Base-by-base conservation (phyloP, 2,797 vertebrate species). In the Rhinatrema bivittatum region DNA sequence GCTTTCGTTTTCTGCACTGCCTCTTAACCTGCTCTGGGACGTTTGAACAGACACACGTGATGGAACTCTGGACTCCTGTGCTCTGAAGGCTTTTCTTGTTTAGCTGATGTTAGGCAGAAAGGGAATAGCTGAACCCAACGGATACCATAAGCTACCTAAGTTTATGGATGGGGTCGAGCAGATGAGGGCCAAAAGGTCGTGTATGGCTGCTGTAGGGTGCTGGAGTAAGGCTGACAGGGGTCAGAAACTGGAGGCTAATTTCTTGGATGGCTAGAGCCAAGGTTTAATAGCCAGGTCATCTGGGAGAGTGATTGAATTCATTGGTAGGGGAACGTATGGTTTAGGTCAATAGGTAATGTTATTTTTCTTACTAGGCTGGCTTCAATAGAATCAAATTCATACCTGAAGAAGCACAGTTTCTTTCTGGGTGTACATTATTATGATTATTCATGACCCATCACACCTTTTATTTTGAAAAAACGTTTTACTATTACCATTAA, bases 241-340 rank as follows among this genome's bases (percentile, higher is more conserved):
- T 63, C 43, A 12, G 47, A 50, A 36, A 62, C 20, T 5, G 22
- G 52, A 58, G 65, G 64, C 71, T 56, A 62, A 74, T 78, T 74
- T 64, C 62, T 62, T 60, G 59, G 59, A 64, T 66, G 68, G 41
- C 60, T 68, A 68, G 56, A 70, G 59, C 52, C 61, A 72, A 70
- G 67, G 60, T 72, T 64, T 72, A 74, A 72, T 50, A 68, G 61
- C 53, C 63, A 54, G 27, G 69, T 68, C 51, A 63, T 58, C 29
- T 32, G 67, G 32, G 61, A 84, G 75, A 66, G 46, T 73, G 74
- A 79, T 65, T 65, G 67, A 76, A 56, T 59, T 79, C 37, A 50
- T 30, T 52, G 61, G 57, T 36, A 18, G 6, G 25, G 36, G 56
- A 70, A 46, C 55, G 44, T 7, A 13, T 7, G 39, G 56, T 41